Conservation (phyloP, 2,888 invertebrate genomes). For the Bimastos eiseni region DNA sequence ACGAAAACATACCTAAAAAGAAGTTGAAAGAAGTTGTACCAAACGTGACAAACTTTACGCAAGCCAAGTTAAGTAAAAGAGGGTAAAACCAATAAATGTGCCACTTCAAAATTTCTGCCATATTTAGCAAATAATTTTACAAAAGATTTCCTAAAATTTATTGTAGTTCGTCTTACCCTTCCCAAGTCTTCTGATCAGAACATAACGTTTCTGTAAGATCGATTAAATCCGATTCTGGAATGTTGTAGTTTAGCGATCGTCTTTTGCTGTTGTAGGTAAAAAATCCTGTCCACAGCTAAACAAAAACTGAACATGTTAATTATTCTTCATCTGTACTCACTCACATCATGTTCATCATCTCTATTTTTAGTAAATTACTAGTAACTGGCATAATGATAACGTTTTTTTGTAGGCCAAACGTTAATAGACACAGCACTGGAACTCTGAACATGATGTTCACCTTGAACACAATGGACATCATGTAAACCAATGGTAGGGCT, state of each 20-base stretch:
- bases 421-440: background rate
- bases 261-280: constrained; percentile 36
- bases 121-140: background rate
- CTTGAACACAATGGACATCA: too few species aligned
- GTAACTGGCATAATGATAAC: background rate
- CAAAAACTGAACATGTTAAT: constrained; percentile 6
- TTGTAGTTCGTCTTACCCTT: constrained; percentile 35
- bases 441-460: background rate
- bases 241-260: constrained; percentile 42
- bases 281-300: constrained; percentile 41
- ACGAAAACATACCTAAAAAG: too few species aligned
- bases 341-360: background rate
- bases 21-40: too few species aligned
- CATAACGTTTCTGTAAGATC: constrained; percentile 51
- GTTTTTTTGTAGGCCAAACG: background rate
- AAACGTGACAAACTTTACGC: too few species aligned
- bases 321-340: background rate
- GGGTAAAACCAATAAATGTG: too few species aligned
- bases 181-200: constrained; percentile 40
- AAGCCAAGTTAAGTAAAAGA: too few species aligned
- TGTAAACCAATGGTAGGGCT: too few species aligned
- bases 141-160: background rate
- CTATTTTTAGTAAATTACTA: background rate
- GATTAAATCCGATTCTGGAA: constrained; percentile 53
- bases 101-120: background rate